Percentiles rank a stretch among this genome's conserved stretches.
These are phyloP conservation scores for Pseudomyrmex concolor DNA, from an alignment of 1,140 invertebrate species.

Conservation along the genomic window DNA sequence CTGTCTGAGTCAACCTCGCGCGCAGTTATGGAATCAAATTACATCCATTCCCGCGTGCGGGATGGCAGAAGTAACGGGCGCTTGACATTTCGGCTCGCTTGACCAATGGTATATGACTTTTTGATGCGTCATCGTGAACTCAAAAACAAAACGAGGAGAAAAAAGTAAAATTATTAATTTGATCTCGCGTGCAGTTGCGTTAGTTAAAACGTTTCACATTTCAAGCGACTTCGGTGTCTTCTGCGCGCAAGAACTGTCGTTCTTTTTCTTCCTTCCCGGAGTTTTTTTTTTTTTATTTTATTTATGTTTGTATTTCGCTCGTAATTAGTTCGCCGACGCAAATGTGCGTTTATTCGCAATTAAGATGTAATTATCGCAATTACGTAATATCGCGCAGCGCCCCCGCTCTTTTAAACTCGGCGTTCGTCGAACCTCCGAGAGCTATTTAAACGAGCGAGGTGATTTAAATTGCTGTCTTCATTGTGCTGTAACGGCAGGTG, in stretches of 20 bases:
- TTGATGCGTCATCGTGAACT: constrained; percentile 19
- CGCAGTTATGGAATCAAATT: not conserved
- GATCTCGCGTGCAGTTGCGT: not conserved
- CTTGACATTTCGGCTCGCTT: not conserved
- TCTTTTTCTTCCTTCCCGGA: not conserved
- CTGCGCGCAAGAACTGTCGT: not conserved
- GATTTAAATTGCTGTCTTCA: constrained; percentile 61
- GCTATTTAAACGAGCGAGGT: constrained; percentile 59
- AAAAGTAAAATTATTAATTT: too few relatives aligned
- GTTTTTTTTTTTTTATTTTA: not conserved
- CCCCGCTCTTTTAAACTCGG: not conserved
- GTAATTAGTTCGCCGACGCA: not conserved
- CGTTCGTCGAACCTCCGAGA: constrained; percentile 59
- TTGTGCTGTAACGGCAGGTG: not conserved
- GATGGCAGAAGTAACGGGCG: constrained; percentile 12
- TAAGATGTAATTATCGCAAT: not conserved
- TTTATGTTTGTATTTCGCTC: not conserved
- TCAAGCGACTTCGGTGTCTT: not conserved
- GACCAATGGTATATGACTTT: constrained; percentile 38
- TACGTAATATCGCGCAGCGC: too few relatives aligned
- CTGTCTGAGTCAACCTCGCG: constrained; percentile 5
- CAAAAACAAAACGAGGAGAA: too few relatives aligned
- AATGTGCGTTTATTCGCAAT: not conserved
- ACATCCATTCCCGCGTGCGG: not conserved
- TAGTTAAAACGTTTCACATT: constrained; percentile 10